These are phyloP conservation scores for Xiphophorus maculatus DNA, from an alignment of 2,113 vertebrate genomes.

Conservation along the genomic window DNA sequence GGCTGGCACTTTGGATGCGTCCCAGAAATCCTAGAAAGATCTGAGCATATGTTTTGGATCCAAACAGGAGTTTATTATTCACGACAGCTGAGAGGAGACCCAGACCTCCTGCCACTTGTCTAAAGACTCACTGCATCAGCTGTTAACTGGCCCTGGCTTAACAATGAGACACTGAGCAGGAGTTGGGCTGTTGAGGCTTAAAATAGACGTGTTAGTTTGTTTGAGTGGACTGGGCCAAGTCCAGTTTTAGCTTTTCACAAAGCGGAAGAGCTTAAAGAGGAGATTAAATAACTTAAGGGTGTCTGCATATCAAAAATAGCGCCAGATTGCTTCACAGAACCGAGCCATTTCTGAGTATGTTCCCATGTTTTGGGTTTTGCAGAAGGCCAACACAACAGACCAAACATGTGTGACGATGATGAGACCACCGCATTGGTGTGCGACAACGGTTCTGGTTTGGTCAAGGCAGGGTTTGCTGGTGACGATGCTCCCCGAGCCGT, in stretches of 20 bases:
- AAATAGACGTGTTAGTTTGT: slow-evolving; percentile 69
- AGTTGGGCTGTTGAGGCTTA: slow-evolving; percentile 35
- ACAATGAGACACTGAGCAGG: slow-evolving; percentile 47
- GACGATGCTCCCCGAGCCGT: slow-evolving; percentile 97
- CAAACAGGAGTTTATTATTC: slow-evolving; percentile 56
- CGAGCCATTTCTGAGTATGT: not conserved
- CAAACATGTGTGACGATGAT: slow-evolving; percentile 95
- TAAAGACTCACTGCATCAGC: slow-evolving; percentile 65
- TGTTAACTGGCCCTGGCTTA: slow-evolving; percentile 64
- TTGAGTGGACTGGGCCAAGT: slow-evolving; percentile 23
- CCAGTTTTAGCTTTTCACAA: slow-evolving; percentile 62
- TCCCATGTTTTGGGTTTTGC: not conserved
- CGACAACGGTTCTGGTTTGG: slow-evolving; percentile 98
- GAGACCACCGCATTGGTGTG: slow-evolving; percentile 97
- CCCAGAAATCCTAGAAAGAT: slow-evolving; percentile 34
- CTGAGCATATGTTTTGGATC: slow-evolving; percentile 50
- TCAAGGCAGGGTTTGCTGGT: slow-evolving; percentile 97
- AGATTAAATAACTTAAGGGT: slow-evolving; percentile 53
- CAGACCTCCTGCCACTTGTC: slow-evolving; percentile 59
- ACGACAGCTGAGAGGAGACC: slow-evolving; percentile 70
- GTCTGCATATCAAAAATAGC: slow-evolving; percentile 35
- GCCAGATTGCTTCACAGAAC: slow-evolving; percentile 24
- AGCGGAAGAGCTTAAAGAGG: slow-evolving; percentile 46
- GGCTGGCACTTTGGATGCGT: slow-evolving; percentile 30
- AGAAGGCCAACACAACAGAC: slow-evolving; percentile 68